Conservation (phyloP, 2,888 invertebrate genomes). For the Drosophila leonis region DNA sequence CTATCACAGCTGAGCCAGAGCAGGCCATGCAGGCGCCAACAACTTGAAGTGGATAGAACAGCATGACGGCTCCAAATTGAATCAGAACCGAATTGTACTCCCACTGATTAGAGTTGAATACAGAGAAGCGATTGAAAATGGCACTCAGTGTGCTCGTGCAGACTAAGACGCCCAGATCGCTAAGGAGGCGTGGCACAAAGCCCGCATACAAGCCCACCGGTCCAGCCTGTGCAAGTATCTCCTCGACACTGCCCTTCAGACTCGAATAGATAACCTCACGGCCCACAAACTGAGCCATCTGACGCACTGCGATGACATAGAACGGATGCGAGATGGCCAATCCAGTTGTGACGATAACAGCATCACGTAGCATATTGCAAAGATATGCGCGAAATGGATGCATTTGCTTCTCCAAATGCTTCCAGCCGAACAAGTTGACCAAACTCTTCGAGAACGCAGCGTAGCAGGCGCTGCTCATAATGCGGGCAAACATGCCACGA, state of each 20-base stretch:
- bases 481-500: slow-evolving; percentile 48
- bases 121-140: slow-evolving; percentile 18
- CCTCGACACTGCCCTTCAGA: slow-evolving; percentile 20
- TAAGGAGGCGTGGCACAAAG: slow-evolving; percentile 52
- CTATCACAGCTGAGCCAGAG: slow-evolving; percentile 50
- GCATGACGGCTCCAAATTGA: slow-evolving; percentile 38
- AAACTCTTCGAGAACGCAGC: slow-evolving; percentile 26
- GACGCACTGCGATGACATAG: slow-evolving; percentile 60
- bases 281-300: slow-evolving; percentile 67
- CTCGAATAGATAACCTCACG: slow-evolving; percentile 37
- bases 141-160: slow-evolving; percentile 33
- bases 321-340: slow-evolving; percentile 61
- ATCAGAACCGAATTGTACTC: slow-evolving; percentile 43
- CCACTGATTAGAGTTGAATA: not conserved
- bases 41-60: slow-evolving; percentile 58
- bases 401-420: not conserved
- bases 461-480: slow-evolving; percentile 16
- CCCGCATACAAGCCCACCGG: slow-evolving; percentile 51
- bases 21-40: slow-evolving; percentile 63
- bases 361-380: slow-evolving; percentile 35
- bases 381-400: slow-evolving; percentile 7
- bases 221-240: slow-evolving; percentile 23
- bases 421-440: slow-evolving; percentile 4
- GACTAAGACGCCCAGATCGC: slow-evolving; percentile 46
- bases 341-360: slow-evolving; percentile 38